These are phyloP conservation scores for Metaphire vulgaris DNA, from an alignment of 1,140 invertebrate genomes.

Conservation along the genomic window DNA sequence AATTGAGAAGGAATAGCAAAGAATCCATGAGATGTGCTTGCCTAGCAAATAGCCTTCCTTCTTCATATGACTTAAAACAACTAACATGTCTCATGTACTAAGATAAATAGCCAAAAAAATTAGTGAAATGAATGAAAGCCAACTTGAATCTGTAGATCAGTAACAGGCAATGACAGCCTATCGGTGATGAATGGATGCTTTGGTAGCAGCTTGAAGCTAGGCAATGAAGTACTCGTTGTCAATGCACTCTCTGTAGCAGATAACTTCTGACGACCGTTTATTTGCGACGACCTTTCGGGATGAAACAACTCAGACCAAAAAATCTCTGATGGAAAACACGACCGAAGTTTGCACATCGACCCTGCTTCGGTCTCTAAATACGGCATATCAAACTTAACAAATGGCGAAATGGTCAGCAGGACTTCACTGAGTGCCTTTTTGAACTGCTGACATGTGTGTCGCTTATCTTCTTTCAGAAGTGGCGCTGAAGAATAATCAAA, in stretches of 20 bases:
- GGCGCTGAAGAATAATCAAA: slow-evolving; percentile 32
- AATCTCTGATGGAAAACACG: slow-evolving; percentile 71
- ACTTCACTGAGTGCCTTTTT: slow-evolving; percentile 67
- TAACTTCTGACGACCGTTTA: slow-evolving; percentile 31
- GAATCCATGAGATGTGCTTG: too few relatives aligned
- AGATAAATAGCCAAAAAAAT: too few relatives aligned
- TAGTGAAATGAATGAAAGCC: too few relatives aligned
- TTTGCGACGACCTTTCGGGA: slow-evolving; percentile 31
- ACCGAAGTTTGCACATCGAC: slow-evolving; percentile 65
- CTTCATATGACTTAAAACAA: too few relatives aligned
- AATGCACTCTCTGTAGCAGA: not conserved
- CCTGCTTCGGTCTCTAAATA: slow-evolving; percentile 80
- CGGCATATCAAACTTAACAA: slow-evolving; percentile 73
- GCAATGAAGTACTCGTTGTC: slow-evolving; percentile 2
- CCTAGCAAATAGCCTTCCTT: too few relatives aligned
- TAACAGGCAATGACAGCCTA: slow-evolving; percentile 1
- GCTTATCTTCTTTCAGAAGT: slow-evolving; percentile 4
- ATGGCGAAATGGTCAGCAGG: slow-evolving; percentile 76
- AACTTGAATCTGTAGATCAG: slow-evolving; percentile 15
- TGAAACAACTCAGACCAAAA: slow-evolving; percentile 63
- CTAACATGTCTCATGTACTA: too few relatives aligned
- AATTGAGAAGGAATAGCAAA: too few relatives aligned
- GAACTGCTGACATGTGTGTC: slow-evolving; percentile 55
- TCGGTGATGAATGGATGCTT: slow-evolving; percentile 30
- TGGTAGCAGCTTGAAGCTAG: not conserved